Evolutionary conservation across 2,888 invertebrate species (phyloP).

Genomic region (Clepsis dumicolana): DNA sequence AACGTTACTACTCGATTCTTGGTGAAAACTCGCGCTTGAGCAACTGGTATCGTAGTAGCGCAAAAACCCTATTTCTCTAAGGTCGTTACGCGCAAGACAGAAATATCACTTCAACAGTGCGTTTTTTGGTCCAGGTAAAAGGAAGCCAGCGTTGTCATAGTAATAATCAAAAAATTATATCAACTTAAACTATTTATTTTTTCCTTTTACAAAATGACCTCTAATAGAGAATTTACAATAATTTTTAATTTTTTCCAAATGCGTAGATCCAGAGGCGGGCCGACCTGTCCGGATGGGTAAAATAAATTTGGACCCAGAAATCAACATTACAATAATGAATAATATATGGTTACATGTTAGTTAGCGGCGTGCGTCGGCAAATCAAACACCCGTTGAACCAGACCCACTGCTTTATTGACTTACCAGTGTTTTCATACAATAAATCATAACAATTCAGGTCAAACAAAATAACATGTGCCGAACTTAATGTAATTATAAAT

Average conservation of each 20-base stretch:
- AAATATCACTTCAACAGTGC: background rate
- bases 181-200: conserved; percentile 84
- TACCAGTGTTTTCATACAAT: conserved; percentile 85
- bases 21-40: too few species aligned
- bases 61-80: too few species aligned
- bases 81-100: too few species aligned
- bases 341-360: conserved; percentile 53
- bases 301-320: conserved; percentile 76
- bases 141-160: conserved; percentile 46
- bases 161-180: conserved; percentile 76
- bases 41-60: too few species aligned
- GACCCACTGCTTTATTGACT: conserved; percentile 87
- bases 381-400: conserved; percentile 83
- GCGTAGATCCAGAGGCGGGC: conserved; percentile 63
- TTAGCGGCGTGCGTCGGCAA: conserved; percentile 68
- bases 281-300: conserved; percentile 63
- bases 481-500: conserved; percentile 79
- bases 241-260: conserved; percentile 65
- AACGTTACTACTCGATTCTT: too few species aligned
- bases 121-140: background rate
- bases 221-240: conserved; percentile 80
- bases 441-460: conserved; percentile 86
- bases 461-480: conserved; percentile 85
- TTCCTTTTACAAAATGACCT: conserved; percentile 82
- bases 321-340: conserved; percentile 57